A percentile compares a stretch with the other conserved stretches of the same genome.
Conservation (phyloP, 1,140 invertebrate genomes). For the Schmidtea mediterranea region DNA sequence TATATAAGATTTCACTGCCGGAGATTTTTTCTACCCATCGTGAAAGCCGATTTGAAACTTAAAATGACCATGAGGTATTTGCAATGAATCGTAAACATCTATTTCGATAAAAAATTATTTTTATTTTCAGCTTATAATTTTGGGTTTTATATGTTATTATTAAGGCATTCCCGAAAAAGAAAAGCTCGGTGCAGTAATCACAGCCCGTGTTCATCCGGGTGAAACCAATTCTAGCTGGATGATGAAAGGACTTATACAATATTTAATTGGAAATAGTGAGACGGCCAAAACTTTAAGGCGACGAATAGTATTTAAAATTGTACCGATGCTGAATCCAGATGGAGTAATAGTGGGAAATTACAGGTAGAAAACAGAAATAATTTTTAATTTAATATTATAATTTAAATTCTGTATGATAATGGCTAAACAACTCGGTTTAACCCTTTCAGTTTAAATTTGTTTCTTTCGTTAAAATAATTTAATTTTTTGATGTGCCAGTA, state of each 20-base stretch:
- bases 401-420: no score
- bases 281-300: slow-evolving; percentile 13
- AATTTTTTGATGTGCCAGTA: not conserved
- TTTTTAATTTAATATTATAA: slow-evolving; percentile 7
- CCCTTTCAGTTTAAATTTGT: not conserved
- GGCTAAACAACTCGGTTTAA: not conserved
- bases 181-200: slow-evolving; percentile 27
- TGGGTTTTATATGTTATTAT: no score
- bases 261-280: slow-evolving; percentile 16
- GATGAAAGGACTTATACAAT: slow-evolving; percentile 28
- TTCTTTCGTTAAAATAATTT: not conserved
- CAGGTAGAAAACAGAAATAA: slow-evolving; percentile 25
- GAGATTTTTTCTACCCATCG: no score
- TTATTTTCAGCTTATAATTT: no score
- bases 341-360: slow-evolving; percentile 29
- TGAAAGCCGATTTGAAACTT: no score
- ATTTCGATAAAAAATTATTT: no score
- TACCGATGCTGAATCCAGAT: slow-evolving; percentile 29
- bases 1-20: no score
- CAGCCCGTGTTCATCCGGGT: slow-evolving; percentile 25
- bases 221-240: slow-evolving; percentile 28
- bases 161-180: slow-evolving; percentile 5
- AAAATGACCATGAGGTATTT: no score
- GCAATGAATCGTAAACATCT: no score
- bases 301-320: slow-evolving; percentile 26